Conservation (phyloP, 2,113 vertebrate genomes). For the Silurus meridionalis region DNA sequence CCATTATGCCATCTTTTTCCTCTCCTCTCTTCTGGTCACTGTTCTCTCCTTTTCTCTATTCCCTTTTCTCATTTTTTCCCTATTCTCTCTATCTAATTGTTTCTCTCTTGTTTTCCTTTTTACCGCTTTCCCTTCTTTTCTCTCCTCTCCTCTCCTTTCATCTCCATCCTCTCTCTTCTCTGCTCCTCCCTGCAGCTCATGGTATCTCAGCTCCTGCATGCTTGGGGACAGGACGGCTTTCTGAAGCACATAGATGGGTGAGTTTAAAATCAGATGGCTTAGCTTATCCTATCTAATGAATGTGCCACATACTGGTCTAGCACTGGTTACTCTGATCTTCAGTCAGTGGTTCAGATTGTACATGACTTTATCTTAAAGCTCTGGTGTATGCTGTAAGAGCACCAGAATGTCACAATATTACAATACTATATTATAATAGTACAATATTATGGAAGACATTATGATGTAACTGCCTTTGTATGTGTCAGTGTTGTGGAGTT, state of each 20-base stretch:
- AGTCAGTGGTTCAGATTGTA: background rate
- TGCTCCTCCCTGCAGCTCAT: conserved; percentile 73
- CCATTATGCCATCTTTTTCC: too few species aligned
- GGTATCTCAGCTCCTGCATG: conserved; percentile 82
- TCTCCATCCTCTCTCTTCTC: background rate
- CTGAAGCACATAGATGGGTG: conserved; percentile 84
- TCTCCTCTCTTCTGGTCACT: conserved; percentile 65
- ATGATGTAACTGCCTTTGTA: background rate
- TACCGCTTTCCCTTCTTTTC: too few species aligned
- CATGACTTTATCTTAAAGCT: background rate
- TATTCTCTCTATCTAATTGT: too few species aligned
- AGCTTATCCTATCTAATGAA: background rate
- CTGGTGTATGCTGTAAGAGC: background rate
- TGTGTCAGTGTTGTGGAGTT: conserved; percentile 82
- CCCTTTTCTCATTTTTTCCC: background rate
- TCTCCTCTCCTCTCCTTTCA: background rate
- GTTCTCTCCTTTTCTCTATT: conserved; percentile 71
- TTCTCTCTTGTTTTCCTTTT: background rate
- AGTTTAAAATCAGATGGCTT: background rate
- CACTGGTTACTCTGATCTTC: background rate
- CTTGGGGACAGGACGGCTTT: conserved; percentile 89
- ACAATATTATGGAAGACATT: background rate
- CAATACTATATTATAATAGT: too few species aligned
- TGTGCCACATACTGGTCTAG: background rate
- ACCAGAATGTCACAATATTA: background rate